Percentiles rank a stretch among this genome's conserved stretches.
Evolutionary conservation across 2,797 vertebrate species (phyloP).

Genomic region (Salmo trutta): DNA sequence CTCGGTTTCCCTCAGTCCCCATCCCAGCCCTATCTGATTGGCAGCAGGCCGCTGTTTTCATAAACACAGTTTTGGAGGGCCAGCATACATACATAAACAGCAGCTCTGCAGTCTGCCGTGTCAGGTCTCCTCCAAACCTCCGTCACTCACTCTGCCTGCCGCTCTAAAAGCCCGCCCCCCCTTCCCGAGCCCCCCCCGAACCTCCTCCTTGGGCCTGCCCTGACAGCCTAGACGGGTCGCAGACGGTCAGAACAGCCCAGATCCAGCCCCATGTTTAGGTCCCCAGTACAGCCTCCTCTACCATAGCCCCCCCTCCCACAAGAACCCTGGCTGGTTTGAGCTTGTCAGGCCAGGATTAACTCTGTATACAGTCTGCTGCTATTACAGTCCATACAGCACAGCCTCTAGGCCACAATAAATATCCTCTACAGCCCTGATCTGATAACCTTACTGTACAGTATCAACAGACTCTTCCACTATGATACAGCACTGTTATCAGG

Average conservation of each 20-base stretch:
- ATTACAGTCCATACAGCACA: conserved; percentile 48
- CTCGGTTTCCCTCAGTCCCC: too few species aligned
- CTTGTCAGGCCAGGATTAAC: conserved; percentile 52
- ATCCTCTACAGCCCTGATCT: conserved; percentile 46
- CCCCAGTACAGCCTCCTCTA: too few species aligned
- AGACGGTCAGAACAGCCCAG: too few species aligned
- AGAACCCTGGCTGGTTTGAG: conserved; percentile 59
- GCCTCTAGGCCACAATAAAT: conserved; percentile 46
- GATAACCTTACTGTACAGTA: conserved; percentile 52
- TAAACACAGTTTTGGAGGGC: conserved; percentile 72
- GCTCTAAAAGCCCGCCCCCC: conserved; percentile 51
- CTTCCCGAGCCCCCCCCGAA: neutral
- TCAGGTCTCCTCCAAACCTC: conserved; percentile 70
- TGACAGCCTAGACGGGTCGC: conserved; percentile 65
- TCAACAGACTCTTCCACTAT: neutral
- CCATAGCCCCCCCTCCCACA: too few species aligned
- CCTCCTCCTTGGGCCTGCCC: conserved; percentile 48
- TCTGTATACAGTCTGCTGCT: conserved; percentile 55
- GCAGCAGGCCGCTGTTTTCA: conserved; percentile 73
- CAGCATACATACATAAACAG: conserved; percentile 65
- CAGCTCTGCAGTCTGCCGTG: conserved; percentile 66
- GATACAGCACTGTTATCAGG: too few species aligned
- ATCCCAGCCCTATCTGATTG: conserved; percentile 62
- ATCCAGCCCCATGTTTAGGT: too few species aligned
- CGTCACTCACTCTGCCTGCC: conserved; percentile 62